Percentiles rank a stretch among this genome's conserved stretches.
These are phyloP conservation scores for Melanargia galathea DNA, from an alignment of 2,888 invertebrate genomes.

Conservation along the genomic window DNA sequence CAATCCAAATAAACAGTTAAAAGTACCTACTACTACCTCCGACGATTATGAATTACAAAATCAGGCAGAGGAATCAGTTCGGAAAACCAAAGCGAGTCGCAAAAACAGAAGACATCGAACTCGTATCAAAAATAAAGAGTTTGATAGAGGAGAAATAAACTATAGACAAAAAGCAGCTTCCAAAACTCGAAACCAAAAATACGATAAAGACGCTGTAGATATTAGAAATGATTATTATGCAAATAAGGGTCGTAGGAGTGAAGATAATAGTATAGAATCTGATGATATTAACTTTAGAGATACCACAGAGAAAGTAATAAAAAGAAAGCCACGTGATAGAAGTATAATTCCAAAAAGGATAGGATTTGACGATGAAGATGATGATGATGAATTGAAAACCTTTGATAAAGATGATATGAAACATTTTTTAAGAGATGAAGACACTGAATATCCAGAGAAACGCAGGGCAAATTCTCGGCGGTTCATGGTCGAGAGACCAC, in stretches of 20 bases:
- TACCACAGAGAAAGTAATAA: constrained; percentile 48
- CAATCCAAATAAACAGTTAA: constrained; percentile 23
- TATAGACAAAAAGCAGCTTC: constrained; percentile 14
- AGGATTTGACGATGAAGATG: constrained; percentile 40
- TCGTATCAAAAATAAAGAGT: constrained; percentile 31
- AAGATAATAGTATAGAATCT: constrained; percentile 45
- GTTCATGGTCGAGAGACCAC: constrained; percentile 5
- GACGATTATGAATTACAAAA: constrained; percentile 28
- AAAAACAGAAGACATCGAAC: constrained; percentile 36
- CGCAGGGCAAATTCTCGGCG: constrained; percentile 6
- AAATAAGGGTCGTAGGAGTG: constrained; percentile 42
- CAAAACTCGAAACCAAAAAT: constrained; percentile 47
- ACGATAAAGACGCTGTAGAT: constrained; percentile 39
- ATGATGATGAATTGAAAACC: constrained; percentile 35
- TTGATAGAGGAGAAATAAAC: constrained; percentile 14
- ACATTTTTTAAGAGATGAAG: constrained; percentile 28
- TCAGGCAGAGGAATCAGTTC: constrained; percentile 17
- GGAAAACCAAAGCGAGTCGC: constrained; percentile 28
- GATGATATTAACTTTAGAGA: constrained; percentile 41
- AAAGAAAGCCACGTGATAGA: constrained; percentile 60
- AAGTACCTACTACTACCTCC: constrained; percentile 15
- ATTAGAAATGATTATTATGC: constrained; percentile 33
- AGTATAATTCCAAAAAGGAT: constrained; percentile 36
- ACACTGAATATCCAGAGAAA: constrained; percentile 24
- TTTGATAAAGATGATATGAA: constrained; percentile 32